Evolutionary conservation across 1,140 invertebrate species (phyloP), one percentile per base, ranked within the genome.

Genomic region (Caenorhabditis remanei): DNA sequence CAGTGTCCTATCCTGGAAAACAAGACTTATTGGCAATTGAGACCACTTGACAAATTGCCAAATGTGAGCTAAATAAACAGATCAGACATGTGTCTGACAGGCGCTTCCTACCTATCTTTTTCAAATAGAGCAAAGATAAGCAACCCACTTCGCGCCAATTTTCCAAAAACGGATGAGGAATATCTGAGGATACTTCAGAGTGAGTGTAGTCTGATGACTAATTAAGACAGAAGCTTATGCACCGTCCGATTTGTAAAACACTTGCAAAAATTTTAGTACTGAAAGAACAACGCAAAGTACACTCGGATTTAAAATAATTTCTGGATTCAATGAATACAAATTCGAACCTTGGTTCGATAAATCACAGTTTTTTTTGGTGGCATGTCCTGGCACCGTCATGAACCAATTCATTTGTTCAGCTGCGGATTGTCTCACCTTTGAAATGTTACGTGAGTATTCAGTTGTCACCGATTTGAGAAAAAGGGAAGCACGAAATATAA

Each of bases 31-130:
- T 79, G 46, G 71, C 71, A 79, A 79, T 48, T 50, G 71, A 79
- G 71, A 79, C 46, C 71, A 79, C 71, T 79, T 50, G 71, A 79
- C 21, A 79, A 53, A 79, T 79, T 79, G 71, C 71, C 71, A 79
- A 79, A 79, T 79, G 71, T 79, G 71, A 50, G 53, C 71, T 50
- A 53, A 79, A 79, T 79, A 79, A 79, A 79, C n/a, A 79, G 43
- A 79, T 79, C 71, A 79, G 65, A 53, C 71, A 79, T 79, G 71
- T 79, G 71, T 79, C 71, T 24, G 46, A 79, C 43, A 79, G 46
- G 41, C 65, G 24, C 65, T 71, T 71, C 65, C 65, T 46, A 79
- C 71, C 43, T 48, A 50, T 50, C 46, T n/a, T 79, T 79, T 79
- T 50, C 46, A 24, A 79, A 53, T 50, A 50, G 71, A 79, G 71